Evolutionary conservation across 1,140 invertebrate species (phyloP).

Genomic region (Drosophila watanabei): DNA sequence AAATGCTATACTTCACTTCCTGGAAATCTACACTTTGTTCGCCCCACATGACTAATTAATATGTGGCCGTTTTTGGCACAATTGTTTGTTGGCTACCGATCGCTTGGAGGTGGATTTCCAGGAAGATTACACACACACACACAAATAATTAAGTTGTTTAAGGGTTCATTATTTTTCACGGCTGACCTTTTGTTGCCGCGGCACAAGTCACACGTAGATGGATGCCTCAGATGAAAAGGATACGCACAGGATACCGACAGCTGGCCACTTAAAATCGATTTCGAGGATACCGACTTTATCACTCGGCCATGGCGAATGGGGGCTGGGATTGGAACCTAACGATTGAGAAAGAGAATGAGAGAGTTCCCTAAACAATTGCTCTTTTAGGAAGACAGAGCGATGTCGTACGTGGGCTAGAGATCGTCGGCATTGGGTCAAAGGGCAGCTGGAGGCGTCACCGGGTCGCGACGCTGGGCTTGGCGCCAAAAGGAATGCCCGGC

Average conservation of each 20-base stretch:
- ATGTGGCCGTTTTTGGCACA: conserved; percentile 79
- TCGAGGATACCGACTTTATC: conserved; percentile 52
- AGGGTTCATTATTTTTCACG: conserved; percentile 79
- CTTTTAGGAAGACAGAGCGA: conserved; percentile 51
- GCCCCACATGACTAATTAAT: conserved; percentile 66
- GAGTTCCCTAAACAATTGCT: conserved; percentile 4
- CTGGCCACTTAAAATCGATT: conserved; percentile 76
- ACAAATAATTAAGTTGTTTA: conserved; percentile 82
- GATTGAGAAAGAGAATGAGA: conserved; percentile 1
- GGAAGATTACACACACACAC: conserved; percentile 63
- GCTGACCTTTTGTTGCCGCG: conserved; percentile 59
- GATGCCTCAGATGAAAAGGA: conserved; percentile 18
- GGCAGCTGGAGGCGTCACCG: conserved; percentile 70
- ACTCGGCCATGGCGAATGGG: conserved; percentile 70
- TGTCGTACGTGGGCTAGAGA: conserved; percentile 60
- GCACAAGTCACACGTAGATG: conserved; percentile 73
- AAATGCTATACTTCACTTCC: conserved; percentile 46
- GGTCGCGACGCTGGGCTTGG: conserved; percentile 64
- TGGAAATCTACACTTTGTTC: conserved; percentile 52
- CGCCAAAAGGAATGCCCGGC: conserved; percentile 61
- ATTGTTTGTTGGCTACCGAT: conserved; percentile 76
- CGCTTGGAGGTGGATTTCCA: conserved; percentile 58
- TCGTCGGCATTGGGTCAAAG: conserved; percentile 70
- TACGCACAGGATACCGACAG: conserved; percentile 38
- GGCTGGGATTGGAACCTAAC: conserved; percentile 38